These are phyloP conservation scores for Lepilemur septentrionalis DNA, from an alignment of 2,797 vertebrate genomes.

Conservation along the genomic window DNA sequence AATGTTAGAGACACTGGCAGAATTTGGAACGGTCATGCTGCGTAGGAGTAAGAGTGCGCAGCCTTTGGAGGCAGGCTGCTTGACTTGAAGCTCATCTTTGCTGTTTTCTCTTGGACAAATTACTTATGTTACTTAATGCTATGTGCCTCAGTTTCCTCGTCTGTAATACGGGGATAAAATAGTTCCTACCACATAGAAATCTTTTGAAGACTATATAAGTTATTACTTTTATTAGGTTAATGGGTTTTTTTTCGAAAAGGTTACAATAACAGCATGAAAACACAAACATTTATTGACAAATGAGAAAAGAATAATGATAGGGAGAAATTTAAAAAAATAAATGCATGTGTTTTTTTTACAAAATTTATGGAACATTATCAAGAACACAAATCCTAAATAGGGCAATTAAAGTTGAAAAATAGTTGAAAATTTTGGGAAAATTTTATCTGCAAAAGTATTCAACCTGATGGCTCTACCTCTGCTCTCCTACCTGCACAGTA, in stretches of 20 bases:
- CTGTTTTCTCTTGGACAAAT: background rate
- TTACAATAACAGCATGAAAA: background rate
- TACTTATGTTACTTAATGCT: background rate
- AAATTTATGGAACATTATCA: background rate
- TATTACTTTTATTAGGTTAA: background rate
- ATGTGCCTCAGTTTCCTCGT: background rate
- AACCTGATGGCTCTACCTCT: rapidly evolving
- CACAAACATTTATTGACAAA: background rate
- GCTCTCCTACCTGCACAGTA: rapidly evolving
- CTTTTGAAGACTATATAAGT: background rate
- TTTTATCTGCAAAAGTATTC: background rate
- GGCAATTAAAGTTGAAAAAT: background rate
- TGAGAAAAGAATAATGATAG: background rate
- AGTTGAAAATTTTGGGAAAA: background rate
- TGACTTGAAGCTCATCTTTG: background rate
- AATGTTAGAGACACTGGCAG: background rate
- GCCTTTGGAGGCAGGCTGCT: background rate
- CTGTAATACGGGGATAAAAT: background rate
- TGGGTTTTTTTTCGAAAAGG: background rate
- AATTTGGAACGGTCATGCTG: background rate
- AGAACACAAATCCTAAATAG: background rate
- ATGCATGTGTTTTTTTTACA: background rate
- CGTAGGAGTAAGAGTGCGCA: rapidly evolving
- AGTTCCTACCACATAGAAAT: background rate
- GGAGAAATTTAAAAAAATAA: background rate